phyloP scores from a whole-genome alignment of 2,888 invertebrate species.

The Megamerina dolium region DNA sequence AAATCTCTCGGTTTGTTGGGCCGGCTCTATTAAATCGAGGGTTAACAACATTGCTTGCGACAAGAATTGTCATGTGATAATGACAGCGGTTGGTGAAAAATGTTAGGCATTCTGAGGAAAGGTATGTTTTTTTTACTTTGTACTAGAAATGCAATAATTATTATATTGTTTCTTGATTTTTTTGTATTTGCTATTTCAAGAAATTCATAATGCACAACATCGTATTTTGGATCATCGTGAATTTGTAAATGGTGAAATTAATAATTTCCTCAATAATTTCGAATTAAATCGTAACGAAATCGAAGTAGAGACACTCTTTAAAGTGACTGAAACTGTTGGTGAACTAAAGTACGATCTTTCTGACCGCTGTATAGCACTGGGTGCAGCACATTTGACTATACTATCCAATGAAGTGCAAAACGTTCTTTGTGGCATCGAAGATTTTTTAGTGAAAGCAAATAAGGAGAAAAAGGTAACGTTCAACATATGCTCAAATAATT shows the following conservation, averaged over 20 bases:
- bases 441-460: conserved; percentile 25
- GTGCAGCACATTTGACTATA: conserved; percentile 32
- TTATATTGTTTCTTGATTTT: background rate
- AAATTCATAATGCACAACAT: conserved; percentile 80
- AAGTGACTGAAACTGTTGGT: conserved; percentile 67
- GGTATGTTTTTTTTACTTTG: background rate
- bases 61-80: conserved; percentile 19
- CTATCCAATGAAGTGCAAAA: conserved; percentile 26
- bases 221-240: conserved; percentile 82
- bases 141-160: background rate
- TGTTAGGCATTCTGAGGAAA: conserved; percentile 14
- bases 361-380: conserved; percentile 60
- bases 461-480: conserved; percentile 23
- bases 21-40: too few relatives aligned
- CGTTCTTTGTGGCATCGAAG: conserved; percentile 25
- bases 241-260: conserved; percentile 80
- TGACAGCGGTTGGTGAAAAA: conserved; percentile 10
- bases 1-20: too few relatives aligned
- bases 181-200: conserved; percentile 51
- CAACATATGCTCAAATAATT: too few relatives aligned
- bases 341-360: conserved; percentile 72
- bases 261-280: conserved; percentile 75
- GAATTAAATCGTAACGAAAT: conserved; percentile 73
- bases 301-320: conserved; percentile 74
- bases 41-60: too few relatives aligned